phyloP scores from a whole-genome alignment of 2,113 vertebrate species.

The Lepus americanus region DNA sequence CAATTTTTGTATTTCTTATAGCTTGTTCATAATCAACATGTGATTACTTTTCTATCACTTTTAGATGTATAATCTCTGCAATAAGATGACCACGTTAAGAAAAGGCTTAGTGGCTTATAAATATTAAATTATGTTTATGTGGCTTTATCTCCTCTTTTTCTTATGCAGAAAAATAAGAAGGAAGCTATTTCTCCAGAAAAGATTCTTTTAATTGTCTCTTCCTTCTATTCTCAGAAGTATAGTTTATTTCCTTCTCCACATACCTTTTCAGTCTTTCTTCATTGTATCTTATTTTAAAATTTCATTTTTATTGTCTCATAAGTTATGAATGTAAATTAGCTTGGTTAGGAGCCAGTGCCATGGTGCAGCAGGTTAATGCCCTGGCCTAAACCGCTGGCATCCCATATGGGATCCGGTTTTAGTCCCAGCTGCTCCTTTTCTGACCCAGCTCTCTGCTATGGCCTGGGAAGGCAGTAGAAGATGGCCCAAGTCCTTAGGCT shows the following conservation, averaged over 20 bases:
- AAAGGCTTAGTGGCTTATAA: background rate
- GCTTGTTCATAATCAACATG: conserved; percentile 28
- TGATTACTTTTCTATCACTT: conserved; percentile 26
- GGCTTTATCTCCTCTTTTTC: background rate
- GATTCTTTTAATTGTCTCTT: background rate
- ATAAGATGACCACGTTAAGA: background rate
- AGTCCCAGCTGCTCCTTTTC: too few species aligned
- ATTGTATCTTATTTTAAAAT: background rate
- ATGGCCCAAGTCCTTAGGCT: too few species aligned
- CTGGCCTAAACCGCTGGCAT: too few species aligned
- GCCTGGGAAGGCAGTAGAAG: too few species aligned
- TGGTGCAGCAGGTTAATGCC: too few species aligned
- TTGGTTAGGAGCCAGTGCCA: background rate
- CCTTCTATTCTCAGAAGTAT: background rate
- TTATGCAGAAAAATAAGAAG: background rate
- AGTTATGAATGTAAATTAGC: background rate
- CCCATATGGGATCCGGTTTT: too few species aligned
- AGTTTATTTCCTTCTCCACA: background rate
- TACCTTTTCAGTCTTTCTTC: background rate
- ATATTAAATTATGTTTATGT: background rate
- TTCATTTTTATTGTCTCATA: background rate
- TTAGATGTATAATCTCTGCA: background rate
- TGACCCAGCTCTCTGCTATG: too few species aligned
- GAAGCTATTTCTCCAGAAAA: background rate
- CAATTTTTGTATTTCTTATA: conserved; percentile 44